Conservation (phyloP, 2,888 invertebrate species). For the Cryptocephalus primarius region DNA sequence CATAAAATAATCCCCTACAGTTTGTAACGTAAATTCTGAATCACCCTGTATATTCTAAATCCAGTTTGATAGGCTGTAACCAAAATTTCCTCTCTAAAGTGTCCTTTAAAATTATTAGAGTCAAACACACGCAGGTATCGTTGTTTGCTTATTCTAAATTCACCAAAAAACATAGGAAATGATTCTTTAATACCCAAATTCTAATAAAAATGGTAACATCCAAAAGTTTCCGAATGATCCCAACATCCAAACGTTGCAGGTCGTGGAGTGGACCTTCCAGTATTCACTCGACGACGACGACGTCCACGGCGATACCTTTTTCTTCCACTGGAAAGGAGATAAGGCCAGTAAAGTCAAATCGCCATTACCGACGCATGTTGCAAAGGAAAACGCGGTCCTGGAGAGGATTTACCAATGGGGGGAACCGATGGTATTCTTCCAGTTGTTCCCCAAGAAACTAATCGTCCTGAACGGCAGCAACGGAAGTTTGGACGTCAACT, state of each 20-base stretch:
- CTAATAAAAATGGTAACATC: too few species aligned
- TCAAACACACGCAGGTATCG: too few species aligned
- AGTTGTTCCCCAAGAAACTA: constrained; percentile 13
- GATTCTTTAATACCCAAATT: too few species aligned
- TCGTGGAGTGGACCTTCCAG: constrained; percentile 14
- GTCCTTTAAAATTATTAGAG: too few species aligned
- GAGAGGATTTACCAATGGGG: constrained; percentile 22
- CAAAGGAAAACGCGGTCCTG: constrained; percentile 16
- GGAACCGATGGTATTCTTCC: constrained; percentile 21
- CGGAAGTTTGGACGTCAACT: constrained; percentile 7
- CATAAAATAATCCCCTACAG: too few species aligned
- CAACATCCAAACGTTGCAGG: neutral
- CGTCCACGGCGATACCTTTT: constrained; percentile 9
- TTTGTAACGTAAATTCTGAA: too few species aligned
- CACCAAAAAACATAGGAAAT: too few species aligned
- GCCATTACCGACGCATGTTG: constrained; percentile 18
- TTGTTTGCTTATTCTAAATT: too few species aligned
- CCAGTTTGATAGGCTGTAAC: too few species aligned
- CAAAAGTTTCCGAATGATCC: too few species aligned
- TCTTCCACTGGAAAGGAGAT: constrained; percentile 22
- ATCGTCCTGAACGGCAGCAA: constrained; percentile 13
- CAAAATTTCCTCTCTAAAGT: too few species aligned
- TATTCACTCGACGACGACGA: constrained; percentile 6
- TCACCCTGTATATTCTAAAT: too few species aligned
- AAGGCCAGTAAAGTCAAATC: constrained; percentile 18